Conservation (phyloP, 2,888 invertebrate species). For the Callyntrura guangdongensis region DNA sequence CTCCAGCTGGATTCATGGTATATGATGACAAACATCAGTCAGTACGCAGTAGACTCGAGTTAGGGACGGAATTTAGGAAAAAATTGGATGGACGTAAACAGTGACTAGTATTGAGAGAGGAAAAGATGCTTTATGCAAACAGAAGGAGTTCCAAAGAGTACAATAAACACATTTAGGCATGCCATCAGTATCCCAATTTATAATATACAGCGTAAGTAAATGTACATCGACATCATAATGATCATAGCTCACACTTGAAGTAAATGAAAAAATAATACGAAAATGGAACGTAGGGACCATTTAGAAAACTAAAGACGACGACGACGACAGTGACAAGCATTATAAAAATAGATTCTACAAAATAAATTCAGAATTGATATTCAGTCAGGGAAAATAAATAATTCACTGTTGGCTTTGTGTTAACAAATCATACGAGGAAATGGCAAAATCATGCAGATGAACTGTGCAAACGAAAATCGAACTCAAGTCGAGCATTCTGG, state of each 20-base stretch:
- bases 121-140: background rate
- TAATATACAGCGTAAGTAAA: background rate
- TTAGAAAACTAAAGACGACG: background rate
- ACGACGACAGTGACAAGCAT: background rate
- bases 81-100: no score
- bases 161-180: conserved; percentile 5
- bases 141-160: background rate
- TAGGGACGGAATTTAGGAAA: background rate
- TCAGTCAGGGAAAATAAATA: conserved; percentile 58
- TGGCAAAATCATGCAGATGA: conserved; percentile 59
- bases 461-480: background rate
- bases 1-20: background rate
- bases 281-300: conserved; percentile 37
- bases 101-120: background rate
- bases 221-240: background rate
- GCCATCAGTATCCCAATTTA: background rate
- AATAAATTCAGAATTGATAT: conserved; percentile 62
- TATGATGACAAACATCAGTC: background rate
- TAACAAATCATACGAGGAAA: conserved; percentile 61
- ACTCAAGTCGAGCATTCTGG: background rate
- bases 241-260: background rate
- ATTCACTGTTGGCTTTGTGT: conserved; percentile 9
- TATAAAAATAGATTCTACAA: background rate
- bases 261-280: conserved; percentile 59
- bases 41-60: background rate